Evolutionary conservation across 2,113 vertebrate species (phyloP).

Genomic region (Carassius carassius): DNA sequence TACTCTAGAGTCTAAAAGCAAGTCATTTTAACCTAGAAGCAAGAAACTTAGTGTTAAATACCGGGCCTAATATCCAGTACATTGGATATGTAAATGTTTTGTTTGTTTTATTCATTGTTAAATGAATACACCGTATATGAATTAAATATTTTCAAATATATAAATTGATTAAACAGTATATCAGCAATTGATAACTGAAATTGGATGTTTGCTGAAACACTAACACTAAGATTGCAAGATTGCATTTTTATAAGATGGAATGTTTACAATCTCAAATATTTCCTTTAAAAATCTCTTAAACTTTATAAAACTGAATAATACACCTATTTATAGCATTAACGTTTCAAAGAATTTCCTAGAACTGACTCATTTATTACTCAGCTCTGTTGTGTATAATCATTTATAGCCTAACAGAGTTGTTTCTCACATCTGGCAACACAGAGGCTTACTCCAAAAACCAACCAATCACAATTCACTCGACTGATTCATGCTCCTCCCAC

Average conservation of each 20-base stretch:
- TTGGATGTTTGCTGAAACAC: too few species aligned
- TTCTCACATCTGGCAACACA: constrained; percentile 32
- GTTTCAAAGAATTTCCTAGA: neutral
- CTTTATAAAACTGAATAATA: neutral
- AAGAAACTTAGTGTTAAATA: too few species aligned
- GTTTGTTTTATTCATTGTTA: too few species aligned
- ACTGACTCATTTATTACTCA: constrained; percentile 8
- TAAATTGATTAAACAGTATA: too few species aligned
- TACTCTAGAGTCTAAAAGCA: neutral
- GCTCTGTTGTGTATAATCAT: constrained; percentile 47
- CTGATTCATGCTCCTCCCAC: constrained; percentile 10
- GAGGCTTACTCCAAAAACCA: constrained; percentile 45
- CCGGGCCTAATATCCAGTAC: too few species aligned
- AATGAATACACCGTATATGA: too few species aligned
- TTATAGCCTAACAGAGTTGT: constrained; percentile 48
- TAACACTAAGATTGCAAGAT: too few species aligned
- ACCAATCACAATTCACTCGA: constrained; percentile 18
- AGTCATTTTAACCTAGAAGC: too few species aligned
- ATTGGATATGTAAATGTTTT: too few species aligned
- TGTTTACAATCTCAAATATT: neutral
- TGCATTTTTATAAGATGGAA: neutral
- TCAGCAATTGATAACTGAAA: too few species aligned
- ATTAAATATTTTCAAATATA: too few species aligned
- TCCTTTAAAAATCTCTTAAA: neutral
- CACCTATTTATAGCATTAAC: neutral